These are phyloP conservation scores for Homarus americanus DNA, from an alignment of 1,140 invertebrate genomes.

Conservation along the genomic window DNA sequence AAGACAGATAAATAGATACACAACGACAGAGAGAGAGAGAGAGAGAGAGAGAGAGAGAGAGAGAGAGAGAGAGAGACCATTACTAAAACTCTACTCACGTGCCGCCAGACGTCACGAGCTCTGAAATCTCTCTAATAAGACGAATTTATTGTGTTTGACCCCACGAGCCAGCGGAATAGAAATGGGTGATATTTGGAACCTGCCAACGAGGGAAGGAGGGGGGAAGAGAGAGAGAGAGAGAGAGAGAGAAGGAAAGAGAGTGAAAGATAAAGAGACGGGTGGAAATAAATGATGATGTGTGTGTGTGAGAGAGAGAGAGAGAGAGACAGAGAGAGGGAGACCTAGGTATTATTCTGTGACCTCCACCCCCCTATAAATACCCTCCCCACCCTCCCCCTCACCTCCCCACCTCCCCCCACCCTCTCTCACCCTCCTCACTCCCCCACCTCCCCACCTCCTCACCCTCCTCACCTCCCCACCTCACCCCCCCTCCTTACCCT, in stretches of 20 bases:
- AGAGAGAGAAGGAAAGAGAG: background rate
- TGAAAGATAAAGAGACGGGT: background rate
- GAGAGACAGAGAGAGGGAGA: background rate
- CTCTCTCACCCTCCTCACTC: too few relatives aligned
- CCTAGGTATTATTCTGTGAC: too few relatives aligned
- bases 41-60: slow-evolving; percentile 44
- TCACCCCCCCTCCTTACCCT: too few relatives aligned
- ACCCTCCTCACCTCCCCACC: too few relatives aligned
- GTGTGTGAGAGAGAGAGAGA: background rate
- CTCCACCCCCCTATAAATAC: too few relatives aligned
- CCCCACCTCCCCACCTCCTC: too few relatives aligned
- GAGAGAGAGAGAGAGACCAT: slow-evolving; percentile 23
- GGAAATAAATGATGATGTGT: background rate
- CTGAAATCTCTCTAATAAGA: slow-evolving; percentile 64
- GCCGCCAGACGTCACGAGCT: slow-evolving; percentile 38
- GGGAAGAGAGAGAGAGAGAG: background rate
- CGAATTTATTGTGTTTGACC: slow-evolving; percentile 64
- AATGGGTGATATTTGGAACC: slow-evolving; percentile 38
- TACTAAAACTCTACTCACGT: slow-evolving; percentile 33
- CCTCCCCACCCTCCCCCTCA: too few relatives aligned
- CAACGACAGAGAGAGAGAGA: slow-evolving; percentile 16
- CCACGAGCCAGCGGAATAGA: slow-evolving; percentile 32
- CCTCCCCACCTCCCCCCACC: too few relatives aligned
- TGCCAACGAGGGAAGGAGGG: background rate
- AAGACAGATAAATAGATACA: too few relatives aligned